Conservation (phyloP, 2,888 invertebrate genomes). For the Polymixis lichenea region DNA sequence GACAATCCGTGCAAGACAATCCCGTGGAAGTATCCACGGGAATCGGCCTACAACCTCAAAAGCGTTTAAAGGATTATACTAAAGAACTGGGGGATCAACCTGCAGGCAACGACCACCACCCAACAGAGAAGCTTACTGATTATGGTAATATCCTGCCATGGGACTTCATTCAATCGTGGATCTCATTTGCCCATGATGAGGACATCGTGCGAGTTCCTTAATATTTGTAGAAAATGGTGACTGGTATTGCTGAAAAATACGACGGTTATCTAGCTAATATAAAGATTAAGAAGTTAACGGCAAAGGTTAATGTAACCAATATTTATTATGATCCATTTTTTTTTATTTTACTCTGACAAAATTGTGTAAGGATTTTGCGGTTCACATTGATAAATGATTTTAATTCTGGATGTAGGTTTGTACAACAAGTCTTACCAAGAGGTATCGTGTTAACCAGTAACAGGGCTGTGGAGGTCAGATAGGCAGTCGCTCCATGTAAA, state of each 20-base stretch:
- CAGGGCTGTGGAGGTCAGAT: too few relatives aligned
- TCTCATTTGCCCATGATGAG: constrained; percentile 26
- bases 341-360: background rate
- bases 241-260: background rate
- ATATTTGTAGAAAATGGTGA: constrained; percentile 14
- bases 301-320: background rate
- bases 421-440: too few relatives aligned
- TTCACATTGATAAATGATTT: background rate
- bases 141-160: constrained; percentile 60
- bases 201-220: constrained; percentile 18
- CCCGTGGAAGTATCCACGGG: too few relatives aligned
- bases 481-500: too few relatives aligned
- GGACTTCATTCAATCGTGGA: constrained; percentile 34
- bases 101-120: constrained; percentile 40
- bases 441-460: too few relatives aligned
- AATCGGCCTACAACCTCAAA: constrained; percentile 1
- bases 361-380: background rate
- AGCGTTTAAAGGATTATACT: constrained; percentile 26
- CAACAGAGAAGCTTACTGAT: constrained; percentile 47
- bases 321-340: background rate
- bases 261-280: background rate
- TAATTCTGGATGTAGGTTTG: too few relatives aligned
- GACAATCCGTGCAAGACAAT: background rate
- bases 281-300: too few relatives aligned
- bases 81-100: constrained; percentile 14